A percentile compares a stretch with the other conserved stretches of the same genome.
Evolutionary conservation across 2,113 vertebrate genomes (phyloP).

Genomic region (Leucosticte australis): DNA sequence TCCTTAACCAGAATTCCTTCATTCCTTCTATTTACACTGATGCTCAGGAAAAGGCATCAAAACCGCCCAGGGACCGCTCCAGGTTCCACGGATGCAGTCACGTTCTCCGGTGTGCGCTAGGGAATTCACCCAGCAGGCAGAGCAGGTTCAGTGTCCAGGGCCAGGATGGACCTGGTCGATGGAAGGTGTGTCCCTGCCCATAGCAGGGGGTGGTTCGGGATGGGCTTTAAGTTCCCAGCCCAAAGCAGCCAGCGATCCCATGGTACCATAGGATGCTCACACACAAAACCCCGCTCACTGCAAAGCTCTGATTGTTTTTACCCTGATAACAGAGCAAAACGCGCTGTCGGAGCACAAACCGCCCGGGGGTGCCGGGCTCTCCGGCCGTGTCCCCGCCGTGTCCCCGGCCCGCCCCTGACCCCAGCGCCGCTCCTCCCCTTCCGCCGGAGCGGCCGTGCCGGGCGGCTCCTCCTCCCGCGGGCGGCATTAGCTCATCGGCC

Average conservation of each 20-base stretch:
- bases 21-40: neutral
- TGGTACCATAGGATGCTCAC: rapidly evolving
- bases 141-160: neutral
- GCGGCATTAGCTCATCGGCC: slow-evolving; percentile 55
- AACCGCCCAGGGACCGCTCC: neutral
- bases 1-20: neutral
- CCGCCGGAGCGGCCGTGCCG: slow-evolving; percentile 12
- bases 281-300: neutral
- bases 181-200: neutral
- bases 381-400: neutral
- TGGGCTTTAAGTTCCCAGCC: neutral
- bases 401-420: neutral
- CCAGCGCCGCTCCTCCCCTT: neutral
- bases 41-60: neutral
- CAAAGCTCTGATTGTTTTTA: neutral
- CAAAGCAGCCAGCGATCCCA: neutral
- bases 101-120: neutral
- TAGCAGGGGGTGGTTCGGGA: no score
- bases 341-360: neutral
- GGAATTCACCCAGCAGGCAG: neutral
- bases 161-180: rapidly evolving
- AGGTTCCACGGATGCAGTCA: neutral
- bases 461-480: slow-evolving; percentile 25
- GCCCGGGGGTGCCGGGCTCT: neutral
- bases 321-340: rapidly evolving